These are phyloP conservation scores for Acanthisitta chloris DNA, from an alignment of 2,113 vertebrate genomes.

Conservation along the genomic window DNA sequence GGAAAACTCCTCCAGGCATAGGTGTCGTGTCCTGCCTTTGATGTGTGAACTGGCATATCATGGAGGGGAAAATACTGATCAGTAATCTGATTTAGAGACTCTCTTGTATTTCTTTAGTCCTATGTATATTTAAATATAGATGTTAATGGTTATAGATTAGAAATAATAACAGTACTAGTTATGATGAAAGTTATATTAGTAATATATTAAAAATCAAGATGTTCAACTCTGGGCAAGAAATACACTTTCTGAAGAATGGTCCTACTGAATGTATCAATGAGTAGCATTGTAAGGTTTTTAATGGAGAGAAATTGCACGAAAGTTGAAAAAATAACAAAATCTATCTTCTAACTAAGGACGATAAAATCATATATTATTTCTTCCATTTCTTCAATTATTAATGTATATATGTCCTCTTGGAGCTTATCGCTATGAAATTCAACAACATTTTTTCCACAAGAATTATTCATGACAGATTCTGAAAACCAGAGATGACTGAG, in stretches of 20 bases:
- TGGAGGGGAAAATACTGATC: background rate
- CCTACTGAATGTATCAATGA: background rate
- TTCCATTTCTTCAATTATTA: conserved; percentile 32
- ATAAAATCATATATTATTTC: conserved; percentile 12
- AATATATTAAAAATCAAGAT: background rate
- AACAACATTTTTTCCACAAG: background rate
- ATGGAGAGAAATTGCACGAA: background rate
- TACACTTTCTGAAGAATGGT: background rate
- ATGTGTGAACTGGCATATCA: background rate
- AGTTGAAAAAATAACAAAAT: background rate
- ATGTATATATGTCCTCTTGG: background rate
- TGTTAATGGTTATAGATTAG: background rate
- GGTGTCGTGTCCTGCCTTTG: background rate
- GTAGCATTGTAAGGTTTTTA: background rate
- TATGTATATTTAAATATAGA: background rate
- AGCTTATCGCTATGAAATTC: background rate
- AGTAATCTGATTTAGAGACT: background rate
- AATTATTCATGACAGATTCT: conserved; percentile 23
- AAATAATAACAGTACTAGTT: background rate
- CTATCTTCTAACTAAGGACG: background rate
- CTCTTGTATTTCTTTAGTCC: background rate
- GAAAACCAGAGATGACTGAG: background rate
- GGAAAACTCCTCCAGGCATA: background rate
- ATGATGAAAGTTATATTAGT: background rate
- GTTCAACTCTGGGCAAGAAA: background rate